Conservation (phyloP, 2,113 vertebrate species). For the Labeo rohita region DNA sequence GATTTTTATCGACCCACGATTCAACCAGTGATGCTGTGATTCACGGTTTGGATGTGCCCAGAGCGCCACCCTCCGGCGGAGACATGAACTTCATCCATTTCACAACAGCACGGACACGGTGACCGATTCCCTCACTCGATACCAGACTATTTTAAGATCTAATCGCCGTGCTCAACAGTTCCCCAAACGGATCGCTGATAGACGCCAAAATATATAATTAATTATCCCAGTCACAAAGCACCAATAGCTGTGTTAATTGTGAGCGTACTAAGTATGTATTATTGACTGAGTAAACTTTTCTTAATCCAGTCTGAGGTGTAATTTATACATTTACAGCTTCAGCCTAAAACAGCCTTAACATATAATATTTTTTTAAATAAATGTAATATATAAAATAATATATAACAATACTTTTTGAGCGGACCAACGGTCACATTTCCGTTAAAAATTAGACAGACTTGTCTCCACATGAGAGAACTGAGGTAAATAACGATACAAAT, state of each 20-base stretch:
- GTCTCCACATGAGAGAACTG: background rate
- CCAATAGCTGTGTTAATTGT: background rate
- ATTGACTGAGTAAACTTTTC: conserved; percentile 20
- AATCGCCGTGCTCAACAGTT: background rate
- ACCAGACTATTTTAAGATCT: background rate
- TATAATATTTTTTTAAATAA: background rate
- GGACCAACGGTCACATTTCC: background rate
- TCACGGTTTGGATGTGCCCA: conserved; percentile 30
- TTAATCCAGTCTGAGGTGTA: background rate
- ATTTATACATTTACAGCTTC: background rate
- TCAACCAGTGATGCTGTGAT: background rate
- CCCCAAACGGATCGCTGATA: background rate
- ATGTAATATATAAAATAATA: background rate
- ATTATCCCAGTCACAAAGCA: background rate
- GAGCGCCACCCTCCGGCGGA: conserved; percentile 42
- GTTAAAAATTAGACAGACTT: background rate
- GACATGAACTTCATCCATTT: conserved; percentile 2
- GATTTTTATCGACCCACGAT: background rate
- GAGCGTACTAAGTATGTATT: background rate
- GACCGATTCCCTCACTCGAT: background rate
- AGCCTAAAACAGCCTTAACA: background rate
- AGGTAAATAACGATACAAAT: background rate
- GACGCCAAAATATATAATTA: background rate
- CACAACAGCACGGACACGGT: background rate
- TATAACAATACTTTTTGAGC: background rate